Evolutionary conservation across 2,888 invertebrate genomes (phyloP).

Genomic region (Melinaea marsaeus): DNA sequence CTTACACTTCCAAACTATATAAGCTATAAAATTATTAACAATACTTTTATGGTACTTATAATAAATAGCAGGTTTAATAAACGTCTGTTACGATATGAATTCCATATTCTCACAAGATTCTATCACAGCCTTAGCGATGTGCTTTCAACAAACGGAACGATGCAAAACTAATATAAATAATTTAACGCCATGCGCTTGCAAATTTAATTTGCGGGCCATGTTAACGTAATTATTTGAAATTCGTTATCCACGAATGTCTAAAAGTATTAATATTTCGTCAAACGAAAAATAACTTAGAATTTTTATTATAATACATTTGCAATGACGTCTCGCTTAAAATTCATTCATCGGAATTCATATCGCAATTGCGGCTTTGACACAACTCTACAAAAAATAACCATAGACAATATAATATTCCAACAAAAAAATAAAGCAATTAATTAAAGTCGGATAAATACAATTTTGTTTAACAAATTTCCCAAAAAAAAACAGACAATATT

Average conservation of each 20-base stretch:
- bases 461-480: no score
- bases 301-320: conserved; percentile 22
- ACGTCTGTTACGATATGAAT: conserved; percentile 57
- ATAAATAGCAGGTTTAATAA: conserved; percentile 44
- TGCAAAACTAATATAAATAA: conserved; percentile 24
- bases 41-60: conserved; percentile 70
- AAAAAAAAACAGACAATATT: no score
- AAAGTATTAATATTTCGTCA: background rate
- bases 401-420: background rate
- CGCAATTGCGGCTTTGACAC: conserved; percentile 42
- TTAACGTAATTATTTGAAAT: background rate
- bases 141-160: conserved; percentile 50
- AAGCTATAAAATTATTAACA: conserved; percentile 59
- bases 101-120: conserved; percentile 47
- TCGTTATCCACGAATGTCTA: no score
- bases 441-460: no score
- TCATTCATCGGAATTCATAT: conserved; percentile 45
- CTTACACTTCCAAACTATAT: conserved; percentile 41
- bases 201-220: background rate
- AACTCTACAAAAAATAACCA: conserved; percentile 23
- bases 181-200: background rate
- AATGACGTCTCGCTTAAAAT: conserved; percentile 31
- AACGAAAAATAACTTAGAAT: conserved; percentile 3
- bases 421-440: no score
- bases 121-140: conserved; percentile 76